Base-by-base conservation (phyloP, 2,113 vertebrate species). In the Osmerus eperlanus region DNA sequence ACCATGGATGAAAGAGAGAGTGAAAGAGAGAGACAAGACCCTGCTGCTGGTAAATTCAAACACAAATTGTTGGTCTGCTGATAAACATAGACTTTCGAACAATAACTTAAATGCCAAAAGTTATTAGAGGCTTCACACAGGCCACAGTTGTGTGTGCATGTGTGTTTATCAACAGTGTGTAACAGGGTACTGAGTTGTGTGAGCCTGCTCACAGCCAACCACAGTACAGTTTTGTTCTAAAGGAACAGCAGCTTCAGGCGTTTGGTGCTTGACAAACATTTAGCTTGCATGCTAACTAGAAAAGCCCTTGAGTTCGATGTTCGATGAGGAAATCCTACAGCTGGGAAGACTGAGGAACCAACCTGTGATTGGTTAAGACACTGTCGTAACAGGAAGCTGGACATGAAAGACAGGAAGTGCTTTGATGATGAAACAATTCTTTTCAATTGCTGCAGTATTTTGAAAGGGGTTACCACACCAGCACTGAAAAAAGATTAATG, bases 171-270 rank as follows among this genome's bases (percentile, higher is more conserved):
- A 18, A n/a, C n/a, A 56, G 54, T 56, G n/a, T 56, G 54, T 56
- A 56, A 25, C 54, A 54, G 18, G 9, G 15, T 58, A 7, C 59
- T 59, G 63, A 62, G 60, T 75, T 28, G 47, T 66, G 72, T 78
- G 83, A 87, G 86, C 84, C 82, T 51, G 85, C 87, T 85, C 80
- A 88, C 83, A 52, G 69, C 73, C 36, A 47, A 66, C 16, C 28
- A 63, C 12, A 62, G 58, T 66, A 61, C 64, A 56, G 67, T 77
- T 32, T 19, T 65, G 70, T 28, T 64, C 71, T 29, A 69, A 75
- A 78, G 21, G 29, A n/a, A 47, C 41, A 47, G 9, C 9, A 47
- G 36, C 36, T 78, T 41, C 5, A 76, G 72, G 73, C 62, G 77
- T 65, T 77, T 47, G 67, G 23, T 81, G 74, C 58, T 61, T 73